phyloP scores from a whole-genome alignment of 2,797 vertebrate species.

The Thamnophis elegans region DNA sequence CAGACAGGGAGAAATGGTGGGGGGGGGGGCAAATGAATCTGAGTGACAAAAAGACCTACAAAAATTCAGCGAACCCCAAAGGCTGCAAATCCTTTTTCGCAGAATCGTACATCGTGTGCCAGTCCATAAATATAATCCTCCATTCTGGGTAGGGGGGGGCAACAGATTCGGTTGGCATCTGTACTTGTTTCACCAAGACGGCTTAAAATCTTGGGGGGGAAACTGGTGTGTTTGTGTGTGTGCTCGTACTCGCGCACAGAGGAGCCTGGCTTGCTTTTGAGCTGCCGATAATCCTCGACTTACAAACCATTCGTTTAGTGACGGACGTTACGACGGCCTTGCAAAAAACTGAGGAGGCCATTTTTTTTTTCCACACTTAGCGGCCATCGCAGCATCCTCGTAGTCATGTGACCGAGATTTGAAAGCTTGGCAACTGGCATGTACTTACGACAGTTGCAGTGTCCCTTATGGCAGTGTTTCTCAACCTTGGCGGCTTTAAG shows the following conservation, averaged over 20 bases:
- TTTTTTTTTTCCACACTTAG: too few relatives aligned
- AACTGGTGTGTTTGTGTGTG: neutral
- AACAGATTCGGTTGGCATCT: neutral
- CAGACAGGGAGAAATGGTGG: too few relatives aligned
- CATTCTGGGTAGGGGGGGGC: neutral
- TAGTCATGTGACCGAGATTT: too few relatives aligned
- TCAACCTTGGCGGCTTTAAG: too few relatives aligned
- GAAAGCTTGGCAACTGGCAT: too few relatives aligned
- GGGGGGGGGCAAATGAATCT: neutral
- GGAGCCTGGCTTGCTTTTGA: neutral
- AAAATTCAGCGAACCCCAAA: neutral
- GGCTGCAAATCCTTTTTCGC: neutral
- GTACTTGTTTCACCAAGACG: neutral
- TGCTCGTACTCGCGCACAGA: accelerated
- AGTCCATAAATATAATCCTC: neutral
- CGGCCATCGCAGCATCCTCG: too few relatives aligned
- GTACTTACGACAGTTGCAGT: too few relatives aligned
- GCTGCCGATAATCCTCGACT: neutral
- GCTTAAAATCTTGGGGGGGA: neutral
- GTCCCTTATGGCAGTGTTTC: too few relatives aligned
- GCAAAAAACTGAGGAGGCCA: too few relatives aligned
- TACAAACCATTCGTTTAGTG: neutral
- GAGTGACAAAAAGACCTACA: neutral
- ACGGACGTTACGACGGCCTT: neutral
- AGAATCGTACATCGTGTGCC: neutral